Evolutionary conservation across 2,888 invertebrate species (phyloP).

Genomic region (Empis stercorea): DNA sequence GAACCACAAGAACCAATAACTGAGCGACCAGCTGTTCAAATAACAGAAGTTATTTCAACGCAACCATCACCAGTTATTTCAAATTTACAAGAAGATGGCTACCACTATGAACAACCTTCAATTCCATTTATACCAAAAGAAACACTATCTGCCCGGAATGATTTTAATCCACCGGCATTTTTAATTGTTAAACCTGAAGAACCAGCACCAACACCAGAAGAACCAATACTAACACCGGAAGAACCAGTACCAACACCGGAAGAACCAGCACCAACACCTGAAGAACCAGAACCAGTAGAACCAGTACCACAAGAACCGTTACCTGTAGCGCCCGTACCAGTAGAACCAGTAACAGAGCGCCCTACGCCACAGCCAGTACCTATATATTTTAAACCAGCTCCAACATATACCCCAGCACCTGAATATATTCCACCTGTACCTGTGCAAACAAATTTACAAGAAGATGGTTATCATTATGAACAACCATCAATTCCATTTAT

Average conservation of each 20-base stretch:
- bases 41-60: too few relatives aligned
- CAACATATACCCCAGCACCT: too few relatives aligned
- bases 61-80: slow-evolving; percentile 7
- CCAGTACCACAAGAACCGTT: background rate
- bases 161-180: background rate
- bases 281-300: background rate
- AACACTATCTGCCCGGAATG: too few relatives aligned
- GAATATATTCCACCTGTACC: too few relatives aligned
- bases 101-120: slow-evolving; percentile 10
- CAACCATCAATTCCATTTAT: slow-evolving; percentile 7
- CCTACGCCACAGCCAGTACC: too few relatives aligned
- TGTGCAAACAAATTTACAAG: slow-evolving; percentile 1
- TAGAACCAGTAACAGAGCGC: too few relatives aligned
- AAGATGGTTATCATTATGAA: slow-evolving; percentile 12
- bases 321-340: slow-evolving; percentile 1
- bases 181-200: background rate
- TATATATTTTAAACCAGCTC: too few relatives aligned
- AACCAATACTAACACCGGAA: background rate
- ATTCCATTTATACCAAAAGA: slow-evolving; percentile 4
- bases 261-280: slow-evolving; percentile 4
- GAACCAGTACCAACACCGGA: slow-evolving; percentile 4
- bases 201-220: background rate
- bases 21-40: too few relatives aligned
- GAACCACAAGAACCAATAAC: too few relatives aligned
- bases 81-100: slow-evolving; percentile 10